Conservation (phyloP, 2,888 invertebrate species). For the Nomada lathburiana region DNA sequence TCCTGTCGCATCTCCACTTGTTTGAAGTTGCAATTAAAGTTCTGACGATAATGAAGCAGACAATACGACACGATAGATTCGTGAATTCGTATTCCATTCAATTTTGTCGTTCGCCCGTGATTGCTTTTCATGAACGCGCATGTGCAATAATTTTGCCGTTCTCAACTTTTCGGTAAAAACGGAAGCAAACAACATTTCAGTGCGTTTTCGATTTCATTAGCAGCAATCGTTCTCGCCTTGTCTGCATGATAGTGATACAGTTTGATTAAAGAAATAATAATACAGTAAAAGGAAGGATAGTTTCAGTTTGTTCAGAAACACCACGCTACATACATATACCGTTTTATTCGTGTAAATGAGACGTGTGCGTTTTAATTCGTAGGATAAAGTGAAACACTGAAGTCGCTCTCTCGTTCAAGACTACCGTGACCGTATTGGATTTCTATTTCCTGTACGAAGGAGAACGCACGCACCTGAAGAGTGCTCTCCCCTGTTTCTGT, state of each 20-base stretch:
- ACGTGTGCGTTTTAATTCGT: conserved; percentile 34
- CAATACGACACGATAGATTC: conserved; percentile 19
- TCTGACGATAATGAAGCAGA: conserved; percentile 22
- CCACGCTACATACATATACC: neutral
- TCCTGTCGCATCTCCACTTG: neutral
- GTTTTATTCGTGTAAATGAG: neutral
- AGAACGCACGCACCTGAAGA: conserved; percentile 41
- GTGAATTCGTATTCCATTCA: conserved; percentile 3
- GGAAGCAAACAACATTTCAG: neutral
- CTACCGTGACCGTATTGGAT: conserved; percentile 63
- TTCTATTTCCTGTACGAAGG: conserved; percentile 58
- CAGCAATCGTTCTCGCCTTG: too few species aligned
- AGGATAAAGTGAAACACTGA: conserved; percentile 41
- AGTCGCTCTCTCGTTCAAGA: conserved; percentile 41
- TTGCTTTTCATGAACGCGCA: neutral
- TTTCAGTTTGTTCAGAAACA: neutral
- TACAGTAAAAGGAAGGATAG: neutral
- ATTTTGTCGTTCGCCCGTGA: neutral
- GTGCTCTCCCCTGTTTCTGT: conserved; percentile 40
- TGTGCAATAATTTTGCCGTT: neutral
- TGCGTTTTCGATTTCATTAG: too few species aligned
- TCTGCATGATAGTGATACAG: neutral
- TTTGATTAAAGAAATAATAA: neutral
- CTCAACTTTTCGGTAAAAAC: too few species aligned
- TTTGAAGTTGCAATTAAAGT: conserved; percentile 31